phyloP scores from a whole-genome alignment of 2,113 vertebrate genomes.

The Bettongia penicillata region DNA sequence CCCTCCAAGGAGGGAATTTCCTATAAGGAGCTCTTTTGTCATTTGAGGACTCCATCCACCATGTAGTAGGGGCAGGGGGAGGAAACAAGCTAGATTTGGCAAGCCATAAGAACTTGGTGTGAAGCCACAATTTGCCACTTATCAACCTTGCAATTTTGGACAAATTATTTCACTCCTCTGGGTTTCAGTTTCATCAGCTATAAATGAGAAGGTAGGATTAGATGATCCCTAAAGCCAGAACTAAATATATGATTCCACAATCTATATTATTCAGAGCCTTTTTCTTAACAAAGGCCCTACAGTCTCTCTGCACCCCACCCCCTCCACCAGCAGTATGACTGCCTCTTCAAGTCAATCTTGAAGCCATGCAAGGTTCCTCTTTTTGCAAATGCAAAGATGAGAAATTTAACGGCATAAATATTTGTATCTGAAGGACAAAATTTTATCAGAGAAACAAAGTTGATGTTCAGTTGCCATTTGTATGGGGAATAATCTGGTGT shows the following conservation, averaged over 20 bases:
- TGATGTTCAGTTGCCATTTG: not conserved
- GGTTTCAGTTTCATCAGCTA: not conserved
- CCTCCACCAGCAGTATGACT: no score
- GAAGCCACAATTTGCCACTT: not conserved
- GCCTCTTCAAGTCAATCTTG: no score
- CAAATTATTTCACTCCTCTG: not conserved
- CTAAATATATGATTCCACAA: not conserved
- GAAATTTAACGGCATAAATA: not conserved
- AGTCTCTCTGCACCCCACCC: no score
- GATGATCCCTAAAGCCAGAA: not conserved
- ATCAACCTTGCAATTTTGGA: not conserved
- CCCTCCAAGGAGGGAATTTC: not conserved
- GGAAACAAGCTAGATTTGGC: not conserved
- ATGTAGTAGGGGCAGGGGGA: not conserved
- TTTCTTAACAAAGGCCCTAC: not conserved
- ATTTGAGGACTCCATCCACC: not conserved
- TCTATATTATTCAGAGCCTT: not conserved
- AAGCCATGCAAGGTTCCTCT: not conserved
- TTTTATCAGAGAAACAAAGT: not conserved
- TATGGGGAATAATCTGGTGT: not conserved
- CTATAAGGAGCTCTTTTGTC: not conserved
- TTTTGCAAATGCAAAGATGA: not conserved
- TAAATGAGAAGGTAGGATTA: not conserved
- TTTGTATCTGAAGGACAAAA: not conserved
- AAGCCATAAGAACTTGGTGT: not conserved